Evolutionary conservation across 2,888 invertebrate genomes (phyloP).

Genomic region (Spodoptera picta): DNA sequence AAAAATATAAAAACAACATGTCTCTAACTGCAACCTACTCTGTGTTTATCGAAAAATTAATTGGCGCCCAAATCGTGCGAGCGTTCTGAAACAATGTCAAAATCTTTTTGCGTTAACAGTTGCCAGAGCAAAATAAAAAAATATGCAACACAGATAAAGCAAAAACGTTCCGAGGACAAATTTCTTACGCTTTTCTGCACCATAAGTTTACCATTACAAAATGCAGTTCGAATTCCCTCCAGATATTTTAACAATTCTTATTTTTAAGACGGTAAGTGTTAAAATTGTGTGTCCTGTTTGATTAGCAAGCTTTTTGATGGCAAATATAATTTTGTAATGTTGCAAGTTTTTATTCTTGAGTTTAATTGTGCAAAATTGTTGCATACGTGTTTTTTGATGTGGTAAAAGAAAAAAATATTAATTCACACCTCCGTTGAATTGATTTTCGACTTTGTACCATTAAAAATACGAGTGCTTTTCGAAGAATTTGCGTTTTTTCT

Average conservation of each 20-base stretch:
- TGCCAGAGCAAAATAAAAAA: slow-evolving; percentile 72
- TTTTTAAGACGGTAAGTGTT: not conserved
- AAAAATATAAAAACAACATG: not conserved
- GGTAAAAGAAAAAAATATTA: slow-evolving; percentile 47
- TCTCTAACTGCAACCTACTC: slow-evolving; percentile 53
- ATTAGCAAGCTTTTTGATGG: slow-evolving; percentile 4
- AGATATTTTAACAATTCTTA: slow-evolving; percentile 9
- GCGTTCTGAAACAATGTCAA: slow-evolving; percentile 81
- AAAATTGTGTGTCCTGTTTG: slow-evolving; percentile 21
- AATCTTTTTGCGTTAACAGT: slow-evolving; percentile 81
- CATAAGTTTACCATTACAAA: slow-evolving; percentile 50
- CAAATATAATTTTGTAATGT: slow-evolving; percentile 57
- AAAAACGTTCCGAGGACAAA: slow-evolving; percentile 79
- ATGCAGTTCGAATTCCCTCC: not conserved
- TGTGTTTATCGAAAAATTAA: slow-evolving; percentile 73
- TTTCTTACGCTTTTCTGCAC: slow-evolving; percentile 83
- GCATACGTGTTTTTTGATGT: slow-evolving; percentile 75
- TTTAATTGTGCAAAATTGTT: slow-evolving; percentile 85
- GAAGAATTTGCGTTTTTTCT: not conserved
- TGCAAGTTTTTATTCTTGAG: slow-evolving; percentile 75
- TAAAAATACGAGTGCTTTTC: slow-evolving; percentile 7
- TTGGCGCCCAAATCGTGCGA: slow-evolving; percentile 81
- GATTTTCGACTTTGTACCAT: slow-evolving; percentile 6
- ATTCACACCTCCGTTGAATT: not conserved
- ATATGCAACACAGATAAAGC: slow-evolving; percentile 58